Conservation (phyloP, 2,888 invertebrate species). For the Drosophila lacicola region DNA sequence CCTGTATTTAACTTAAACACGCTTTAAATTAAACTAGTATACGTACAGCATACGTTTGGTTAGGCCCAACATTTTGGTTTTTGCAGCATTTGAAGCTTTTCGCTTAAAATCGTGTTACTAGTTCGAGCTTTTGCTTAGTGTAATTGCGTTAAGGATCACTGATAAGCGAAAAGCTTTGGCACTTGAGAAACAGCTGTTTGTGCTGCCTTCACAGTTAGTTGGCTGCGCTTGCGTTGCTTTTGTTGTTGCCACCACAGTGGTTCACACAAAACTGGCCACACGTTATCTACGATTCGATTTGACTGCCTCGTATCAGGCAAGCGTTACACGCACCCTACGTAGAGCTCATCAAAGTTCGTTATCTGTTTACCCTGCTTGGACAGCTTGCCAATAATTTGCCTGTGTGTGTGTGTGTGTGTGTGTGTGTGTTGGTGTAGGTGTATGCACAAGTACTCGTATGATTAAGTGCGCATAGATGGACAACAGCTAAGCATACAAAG, state of each 20-base stretch:
- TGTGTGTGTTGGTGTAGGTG: slow-evolving; percentile 14
- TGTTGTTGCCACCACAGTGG: slow-evolving; percentile 41
- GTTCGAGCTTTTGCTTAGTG: slow-evolving; percentile 8
- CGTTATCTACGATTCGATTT: slow-evolving; percentile 52
- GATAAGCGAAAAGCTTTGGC: slow-evolving; percentile 9
- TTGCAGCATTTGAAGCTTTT: slow-evolving; percentile 25
- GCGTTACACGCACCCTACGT: slow-evolving; percentile 52
- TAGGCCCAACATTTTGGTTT: slow-evolving; percentile 16
- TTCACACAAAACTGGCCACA: slow-evolving; percentile 52
- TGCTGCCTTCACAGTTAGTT: background rate
- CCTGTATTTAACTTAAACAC: background rate
- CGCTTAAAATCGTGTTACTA: background rate
- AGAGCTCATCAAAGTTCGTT: slow-evolving; percentile 67
- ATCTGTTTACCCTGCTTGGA: slow-evolving; percentile 57
- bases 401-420: background rate
- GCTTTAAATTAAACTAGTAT: background rate
- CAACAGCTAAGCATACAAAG: slow-evolving; percentile 50
- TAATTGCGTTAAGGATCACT: slow-evolving; percentile 15
- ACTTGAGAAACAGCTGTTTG: slow-evolving; percentile 34
- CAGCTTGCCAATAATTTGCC: slow-evolving; percentile 57
- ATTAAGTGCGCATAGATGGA: slow-evolving; percentile 49
- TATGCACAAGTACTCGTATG: slow-evolving; percentile 57
- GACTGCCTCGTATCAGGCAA: slow-evolving; percentile 53
- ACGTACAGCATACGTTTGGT: slow-evolving; percentile 35
- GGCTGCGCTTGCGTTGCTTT: background rate